Percentiles rank a stretch among this genome's conserved stretches.
These are phyloP conservation scores for Ctenosaura bakeri DNA, from an alignment of 2,797 vertebrate species.

Conservation along the genomic window DNA sequence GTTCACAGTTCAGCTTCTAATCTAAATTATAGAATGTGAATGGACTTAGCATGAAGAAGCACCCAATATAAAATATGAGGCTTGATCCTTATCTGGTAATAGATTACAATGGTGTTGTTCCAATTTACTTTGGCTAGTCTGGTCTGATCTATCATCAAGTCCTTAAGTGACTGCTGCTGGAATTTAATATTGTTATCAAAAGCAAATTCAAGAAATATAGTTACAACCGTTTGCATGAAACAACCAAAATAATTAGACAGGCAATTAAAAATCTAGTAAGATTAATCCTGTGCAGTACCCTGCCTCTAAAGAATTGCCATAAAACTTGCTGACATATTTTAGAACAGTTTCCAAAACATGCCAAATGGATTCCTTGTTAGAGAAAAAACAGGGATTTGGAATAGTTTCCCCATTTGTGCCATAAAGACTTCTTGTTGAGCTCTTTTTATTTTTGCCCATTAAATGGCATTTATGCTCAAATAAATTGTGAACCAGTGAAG, in stretches of 20 bases:
- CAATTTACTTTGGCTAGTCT: conserved; percentile 58
- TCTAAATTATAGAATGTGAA: not conserved
- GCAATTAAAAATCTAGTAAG: conserved; percentile 78
- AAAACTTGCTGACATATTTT: conserved; percentile 75
- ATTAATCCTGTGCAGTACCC: conserved; percentile 65
- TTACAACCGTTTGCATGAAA: conserved; percentile 53
- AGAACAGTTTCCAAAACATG: conserved; percentile 72
- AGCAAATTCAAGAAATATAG: conserved; percentile 42
- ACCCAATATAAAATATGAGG: not conserved
- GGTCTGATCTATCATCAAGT: conserved; percentile 64
- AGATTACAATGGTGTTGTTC: conserved; percentile 11
- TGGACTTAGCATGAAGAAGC: conserved; percentile 18
- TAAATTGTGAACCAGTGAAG: conserved; percentile 69
- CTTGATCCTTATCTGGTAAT: conserved; percentile 22
- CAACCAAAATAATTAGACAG: conserved; percentile 73
- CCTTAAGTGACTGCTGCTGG: conserved; percentile 54
- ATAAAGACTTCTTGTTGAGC: conserved; percentile 64
- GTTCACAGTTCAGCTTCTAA: conserved; percentile 10
- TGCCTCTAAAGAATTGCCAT: conserved; percentile 77
- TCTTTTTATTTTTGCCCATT: conserved; percentile 71
- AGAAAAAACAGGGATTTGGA: conserved; percentile 71
- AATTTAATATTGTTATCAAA: conserved; percentile 58
- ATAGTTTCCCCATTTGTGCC: conserved; percentile 71
- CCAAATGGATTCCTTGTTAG: conserved; percentile 68
- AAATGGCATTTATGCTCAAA: conserved; percentile 70